Evolutionary conservation across 2,888 invertebrate species (phyloP).

Genomic region (Athetis lepigone): DNA sequence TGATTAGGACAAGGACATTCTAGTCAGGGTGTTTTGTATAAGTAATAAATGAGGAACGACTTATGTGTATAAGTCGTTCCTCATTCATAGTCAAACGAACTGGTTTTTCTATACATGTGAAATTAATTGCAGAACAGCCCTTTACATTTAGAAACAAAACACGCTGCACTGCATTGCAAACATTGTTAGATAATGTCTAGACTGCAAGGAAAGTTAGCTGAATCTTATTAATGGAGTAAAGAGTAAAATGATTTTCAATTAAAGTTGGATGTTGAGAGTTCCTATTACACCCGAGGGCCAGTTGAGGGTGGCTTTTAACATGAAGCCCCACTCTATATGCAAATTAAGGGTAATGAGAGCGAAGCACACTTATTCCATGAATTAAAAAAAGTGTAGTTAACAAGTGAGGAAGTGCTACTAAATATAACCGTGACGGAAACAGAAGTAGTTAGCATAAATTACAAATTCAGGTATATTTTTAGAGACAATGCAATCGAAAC

Average conservation of each 20-base stretch:
- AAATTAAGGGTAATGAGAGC: conserved; percentile 69
- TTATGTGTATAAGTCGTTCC: conserved; percentile 6
- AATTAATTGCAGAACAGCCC: conserved; percentile 29
- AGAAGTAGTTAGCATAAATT: conserved; percentile 50
- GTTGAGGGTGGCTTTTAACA: conserved; percentile 58
- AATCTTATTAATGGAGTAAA: conserved; percentile 42
- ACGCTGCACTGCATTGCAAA: conserved; percentile 14
- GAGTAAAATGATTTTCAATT: conserved; percentile 56
- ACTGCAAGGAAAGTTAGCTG: conserved; percentile 24
- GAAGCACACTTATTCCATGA: conserved; percentile 47
- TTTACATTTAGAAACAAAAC: conserved; percentile 40
- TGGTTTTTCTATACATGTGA: conserved; percentile 43
- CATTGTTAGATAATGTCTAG: conserved; percentile 39
- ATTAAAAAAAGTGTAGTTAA: conserved; percentile 53
- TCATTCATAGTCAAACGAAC: conserved; percentile 44
- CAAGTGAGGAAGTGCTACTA: conserved; percentile 50
- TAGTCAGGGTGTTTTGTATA: conserved; percentile 27
- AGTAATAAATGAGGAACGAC: too few relatives aligned
- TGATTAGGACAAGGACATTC: conserved; percentile 22
- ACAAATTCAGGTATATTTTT: conserved; percentile 45
- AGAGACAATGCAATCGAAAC: conserved; percentile 39
- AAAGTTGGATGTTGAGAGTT: conserved; percentile 46
- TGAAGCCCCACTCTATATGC: conserved; percentile 68
- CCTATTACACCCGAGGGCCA: conserved; percentile 54
- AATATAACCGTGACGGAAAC: conserved; percentile 53